Conservation (phyloP, 2,113 vertebrate species). For the Serilophus lunatus region DNA sequence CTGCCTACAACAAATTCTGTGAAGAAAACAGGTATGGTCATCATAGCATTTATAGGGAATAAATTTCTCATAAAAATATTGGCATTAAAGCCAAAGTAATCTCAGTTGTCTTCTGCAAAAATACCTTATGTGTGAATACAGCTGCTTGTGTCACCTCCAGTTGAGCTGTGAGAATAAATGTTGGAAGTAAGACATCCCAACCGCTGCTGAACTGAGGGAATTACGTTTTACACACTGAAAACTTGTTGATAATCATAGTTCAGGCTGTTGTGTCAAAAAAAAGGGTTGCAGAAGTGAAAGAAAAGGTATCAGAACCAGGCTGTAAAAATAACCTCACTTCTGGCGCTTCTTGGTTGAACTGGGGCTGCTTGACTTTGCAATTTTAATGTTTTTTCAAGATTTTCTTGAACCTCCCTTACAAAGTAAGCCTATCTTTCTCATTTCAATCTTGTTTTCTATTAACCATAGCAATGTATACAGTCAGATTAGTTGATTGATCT, state of each 20-base stretch:
- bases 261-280: background rate
- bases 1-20: background rate
- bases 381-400: background rate
- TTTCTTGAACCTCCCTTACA: background rate
- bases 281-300: background rate
- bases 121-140: background rate
- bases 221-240: background rate
- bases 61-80: background rate
- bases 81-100: background rate
- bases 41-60: background rate
- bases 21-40: background rate
- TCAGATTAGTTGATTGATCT: slow-evolving; percentile 37
- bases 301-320: background rate
- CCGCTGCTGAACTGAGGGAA: background rate
- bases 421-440: background rate
- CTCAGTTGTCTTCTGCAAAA: background rate
- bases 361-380: background rate
- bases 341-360: background rate
- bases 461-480: slow-evolving; percentile 31
- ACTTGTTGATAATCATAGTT: background rate
- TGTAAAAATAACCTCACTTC: background rate
- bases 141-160: background rate
- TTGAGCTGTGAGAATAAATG: background rate
- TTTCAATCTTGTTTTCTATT: slow-evolving; percentile 25
- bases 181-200: background rate